phyloP scores from a whole-genome alignment of 2,797 vertebrate species.

The Philypnodon macrostomus region DNA sequence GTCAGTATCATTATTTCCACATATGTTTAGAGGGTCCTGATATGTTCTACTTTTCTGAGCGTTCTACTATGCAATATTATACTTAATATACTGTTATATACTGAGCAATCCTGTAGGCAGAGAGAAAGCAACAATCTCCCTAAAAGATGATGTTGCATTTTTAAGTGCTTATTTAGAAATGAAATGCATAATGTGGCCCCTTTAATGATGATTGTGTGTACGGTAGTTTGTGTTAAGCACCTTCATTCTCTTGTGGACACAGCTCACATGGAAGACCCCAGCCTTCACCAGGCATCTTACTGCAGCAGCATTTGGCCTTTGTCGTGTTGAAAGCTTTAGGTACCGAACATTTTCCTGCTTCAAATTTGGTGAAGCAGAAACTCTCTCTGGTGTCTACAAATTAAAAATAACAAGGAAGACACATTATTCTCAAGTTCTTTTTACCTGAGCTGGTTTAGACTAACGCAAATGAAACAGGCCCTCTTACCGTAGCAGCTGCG shows the following conservation, averaged over 20 bases:
- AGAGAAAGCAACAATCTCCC: no score
- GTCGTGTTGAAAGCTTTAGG: constrained; percentile 92
- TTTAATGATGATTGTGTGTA: constrained; percentile 7
- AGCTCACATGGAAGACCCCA: constrained; percentile 96
- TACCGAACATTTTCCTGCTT: constrained; percentile 85
- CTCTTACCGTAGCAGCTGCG: constrained; percentile 89
- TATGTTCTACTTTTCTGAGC: no score
- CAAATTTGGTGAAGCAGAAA: constrained; percentile 94
- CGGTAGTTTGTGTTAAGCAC: constrained; percentile 64
- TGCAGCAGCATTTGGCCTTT: constrained; percentile 93
- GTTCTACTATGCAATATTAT: no score
- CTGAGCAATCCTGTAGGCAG: no score
- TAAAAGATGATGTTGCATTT: no score
- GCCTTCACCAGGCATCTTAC: constrained; percentile 89
- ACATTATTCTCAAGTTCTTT: not conserved
- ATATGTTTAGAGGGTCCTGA: no score
- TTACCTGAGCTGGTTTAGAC: not conserved
- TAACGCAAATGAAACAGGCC: constrained; percentile 1
- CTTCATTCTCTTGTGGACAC: constrained; percentile 84
- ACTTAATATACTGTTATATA: no score
- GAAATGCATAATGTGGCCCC: not conserved
- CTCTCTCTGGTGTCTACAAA: constrained; percentile 86
- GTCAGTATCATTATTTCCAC: constrained; percentile 17
- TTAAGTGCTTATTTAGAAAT: no score
- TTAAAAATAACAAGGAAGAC: constrained; percentile 6